Evolutionary conservation across 2,113 vertebrate species (phyloP).

Genomic region (Garra rufa): DNA sequence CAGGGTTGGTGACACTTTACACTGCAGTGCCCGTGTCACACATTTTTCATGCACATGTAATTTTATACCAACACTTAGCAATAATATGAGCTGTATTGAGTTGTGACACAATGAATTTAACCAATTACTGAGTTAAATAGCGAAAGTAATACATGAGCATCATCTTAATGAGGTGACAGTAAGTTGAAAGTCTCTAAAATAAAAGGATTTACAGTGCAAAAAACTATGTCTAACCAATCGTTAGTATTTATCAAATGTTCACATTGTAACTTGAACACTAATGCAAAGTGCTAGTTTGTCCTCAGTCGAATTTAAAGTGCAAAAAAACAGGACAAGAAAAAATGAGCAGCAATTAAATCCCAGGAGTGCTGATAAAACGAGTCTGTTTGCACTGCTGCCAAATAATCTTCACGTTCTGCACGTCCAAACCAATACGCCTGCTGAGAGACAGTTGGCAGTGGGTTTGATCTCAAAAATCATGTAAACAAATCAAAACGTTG

Average conservation of each 20-base stretch:
- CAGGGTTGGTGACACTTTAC: background rate
- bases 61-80: background rate
- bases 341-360: slow-evolving; percentile 33
- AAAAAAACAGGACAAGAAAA: background rate
- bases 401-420: slow-evolving; percentile 36
- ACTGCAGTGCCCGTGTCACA: background rate
- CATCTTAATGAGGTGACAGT: background rate
- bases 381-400: slow-evolving; percentile 24
- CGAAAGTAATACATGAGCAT: background rate
- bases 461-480: background rate
- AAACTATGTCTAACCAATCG: background rate
- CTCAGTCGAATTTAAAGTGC: background rate
- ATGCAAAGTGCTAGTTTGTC: background rate
- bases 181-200: background rate
- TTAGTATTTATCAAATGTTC: background rate
- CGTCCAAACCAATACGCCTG: slow-evolving; percentile 15
- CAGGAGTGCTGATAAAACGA: slow-evolving; percentile 28
- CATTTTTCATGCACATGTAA: background rate
- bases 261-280: background rate
- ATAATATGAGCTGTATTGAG: background rate
- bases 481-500: background rate
- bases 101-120: background rate
- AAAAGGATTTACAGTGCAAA: background rate
- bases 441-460: background rate
- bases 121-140: background rate